These are phyloP conservation scores for Taenioides sp. DNA, from an alignment of 2,797 vertebrate genomes.

Conservation along the genomic window DNA sequence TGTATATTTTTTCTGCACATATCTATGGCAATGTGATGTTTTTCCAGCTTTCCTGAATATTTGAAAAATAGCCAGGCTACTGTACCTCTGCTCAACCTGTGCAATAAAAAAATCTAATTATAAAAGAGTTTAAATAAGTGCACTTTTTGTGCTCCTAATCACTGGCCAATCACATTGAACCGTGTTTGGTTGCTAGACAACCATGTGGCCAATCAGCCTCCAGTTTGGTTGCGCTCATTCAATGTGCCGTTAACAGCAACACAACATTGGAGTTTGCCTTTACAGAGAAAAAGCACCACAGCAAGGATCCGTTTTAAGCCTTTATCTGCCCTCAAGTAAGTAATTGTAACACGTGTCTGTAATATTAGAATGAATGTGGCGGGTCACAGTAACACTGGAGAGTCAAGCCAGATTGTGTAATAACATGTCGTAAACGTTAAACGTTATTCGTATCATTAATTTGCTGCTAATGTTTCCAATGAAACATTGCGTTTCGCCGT, in stretches of 20 bases:
- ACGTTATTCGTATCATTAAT: neutral
- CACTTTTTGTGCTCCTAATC: neutral
- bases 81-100: neutral
- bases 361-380: neutral
- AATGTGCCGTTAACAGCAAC: conserved; percentile 7
- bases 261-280: neutral
- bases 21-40: neutral
- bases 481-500: too few species aligned
- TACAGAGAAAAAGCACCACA: neutral
- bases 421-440: neutral
- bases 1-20: neutral
- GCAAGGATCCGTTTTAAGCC: neutral
- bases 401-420: neutral
- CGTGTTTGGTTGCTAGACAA: conserved; percentile 72
- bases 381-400: too few species aligned
- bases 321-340: conserved; percentile 17
- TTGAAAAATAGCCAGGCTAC: neutral
- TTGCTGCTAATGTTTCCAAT: neutral
- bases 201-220: conserved; percentile 58
- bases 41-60: neutral
- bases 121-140: neutral
- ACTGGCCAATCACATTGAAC: conserved; percentile 55
- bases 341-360: neutral
- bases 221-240: conserved; percentile 31
- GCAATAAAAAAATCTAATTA: neutral